Conservation (phyloP, 1,140 invertebrate genomes). For the Chironomus striatipennis region DNA sequence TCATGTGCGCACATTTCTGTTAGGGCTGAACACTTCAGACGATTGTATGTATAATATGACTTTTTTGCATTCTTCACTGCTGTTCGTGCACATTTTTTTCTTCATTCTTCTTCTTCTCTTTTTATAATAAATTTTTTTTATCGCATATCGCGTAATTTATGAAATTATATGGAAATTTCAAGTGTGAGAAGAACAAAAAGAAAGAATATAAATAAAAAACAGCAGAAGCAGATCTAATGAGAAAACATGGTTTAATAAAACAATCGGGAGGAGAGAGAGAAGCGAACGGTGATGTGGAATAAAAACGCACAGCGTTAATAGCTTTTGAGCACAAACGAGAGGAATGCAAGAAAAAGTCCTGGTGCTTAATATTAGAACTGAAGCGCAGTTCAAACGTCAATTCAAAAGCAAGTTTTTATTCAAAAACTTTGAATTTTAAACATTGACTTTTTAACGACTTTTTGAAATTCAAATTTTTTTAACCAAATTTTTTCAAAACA, state of each 20-base stretch:
- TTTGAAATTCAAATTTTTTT: no score
- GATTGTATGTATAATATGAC: neutral
- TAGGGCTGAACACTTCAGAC: no score
- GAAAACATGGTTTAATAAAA: neutral
- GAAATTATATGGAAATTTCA: conserved; percentile 4
- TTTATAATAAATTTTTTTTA: neutral
- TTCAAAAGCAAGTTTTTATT: no score
- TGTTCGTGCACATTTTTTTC: neutral
- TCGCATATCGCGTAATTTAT: conserved; percentile 12
- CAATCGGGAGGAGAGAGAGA: neutral
- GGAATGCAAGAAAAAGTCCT: no score
- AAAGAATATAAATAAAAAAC: neutral
- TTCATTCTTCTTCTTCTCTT: neutral
- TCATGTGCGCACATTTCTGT: no score
- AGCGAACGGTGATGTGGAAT: neutral
- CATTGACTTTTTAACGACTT: no score
- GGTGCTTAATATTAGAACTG: no score
- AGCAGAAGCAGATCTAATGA: no score
- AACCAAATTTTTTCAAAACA: no score
- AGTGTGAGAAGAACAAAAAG: neutral
- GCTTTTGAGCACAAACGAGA: neutral
- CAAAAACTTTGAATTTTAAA: no score
- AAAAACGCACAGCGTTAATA: neutral
- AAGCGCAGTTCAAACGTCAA: no score
- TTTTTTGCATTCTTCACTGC: neutral